Percentiles rank a stretch among this genome's conserved stretches.
Evolutionary conservation across 2,888 invertebrate genomes (phyloP).

Genomic region (Leptura quadrifasciata): DNA sequence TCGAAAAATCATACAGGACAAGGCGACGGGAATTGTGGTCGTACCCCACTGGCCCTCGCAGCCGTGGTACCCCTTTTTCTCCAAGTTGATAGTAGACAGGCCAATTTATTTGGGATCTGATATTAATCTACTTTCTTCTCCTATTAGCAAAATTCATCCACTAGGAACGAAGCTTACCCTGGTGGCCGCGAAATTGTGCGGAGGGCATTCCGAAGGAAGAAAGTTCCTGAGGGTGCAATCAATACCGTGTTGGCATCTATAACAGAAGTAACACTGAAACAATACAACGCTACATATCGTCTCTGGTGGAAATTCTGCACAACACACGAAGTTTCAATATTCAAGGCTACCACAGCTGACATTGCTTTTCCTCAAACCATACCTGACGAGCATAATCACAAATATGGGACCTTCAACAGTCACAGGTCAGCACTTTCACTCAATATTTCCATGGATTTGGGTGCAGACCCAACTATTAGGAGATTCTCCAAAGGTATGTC

Average conservation of each 20-base stretch:
- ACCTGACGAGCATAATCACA: not conserved
- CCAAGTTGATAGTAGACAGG: slow-evolving; percentile 5
- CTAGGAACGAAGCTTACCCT: slow-evolving; percentile 42
- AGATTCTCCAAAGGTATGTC: slow-evolving; percentile 52
- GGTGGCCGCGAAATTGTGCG: slow-evolving; percentile 45
- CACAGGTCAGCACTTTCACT: slow-evolving; percentile 11
- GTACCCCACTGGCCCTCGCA: slow-evolving; percentile 44
- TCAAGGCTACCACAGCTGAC: not conserved
- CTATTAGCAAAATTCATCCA: slow-evolving; percentile 38
- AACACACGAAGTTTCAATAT: not conserved
- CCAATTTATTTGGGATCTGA: slow-evolving; percentile 25
- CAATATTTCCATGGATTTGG: not conserved
- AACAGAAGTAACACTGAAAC: not conserved
- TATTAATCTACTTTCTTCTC: slow-evolving; percentile 36
- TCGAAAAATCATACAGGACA: slow-evolving; percentile 40
- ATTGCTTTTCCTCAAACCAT: slow-evolving; percentile 8
- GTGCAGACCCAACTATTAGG: slow-evolving; percentile 15
- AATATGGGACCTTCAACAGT: slow-evolving; percentile 11
- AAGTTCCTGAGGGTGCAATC: not conserved
- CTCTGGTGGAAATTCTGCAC: slow-evolving; percentile 10
- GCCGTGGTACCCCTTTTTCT: slow-evolving; percentile 46
- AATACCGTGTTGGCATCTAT: not conserved
- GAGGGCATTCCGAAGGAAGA: not conserved
- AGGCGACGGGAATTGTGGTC: slow-evolving; percentile 43
- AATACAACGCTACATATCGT: not conserved